Percentiles rank a stretch among this genome's conserved stretches.
phyloP scores from a whole-genome alignment of 2,888 invertebrate species.

The Dynastes grantii region DNA sequence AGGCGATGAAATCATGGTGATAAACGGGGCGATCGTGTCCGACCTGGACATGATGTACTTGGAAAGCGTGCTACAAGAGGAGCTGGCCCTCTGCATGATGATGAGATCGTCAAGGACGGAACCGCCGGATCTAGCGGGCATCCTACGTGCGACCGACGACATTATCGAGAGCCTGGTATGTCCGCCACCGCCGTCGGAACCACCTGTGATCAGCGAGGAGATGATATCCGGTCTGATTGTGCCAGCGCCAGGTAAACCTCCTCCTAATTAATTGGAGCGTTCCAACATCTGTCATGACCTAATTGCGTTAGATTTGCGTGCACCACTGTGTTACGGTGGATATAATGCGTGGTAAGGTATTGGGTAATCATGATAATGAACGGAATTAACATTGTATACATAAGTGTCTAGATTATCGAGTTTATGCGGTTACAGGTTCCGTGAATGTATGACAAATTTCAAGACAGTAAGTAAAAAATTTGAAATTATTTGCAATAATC shows the following conservation, averaged over 20 bases:
- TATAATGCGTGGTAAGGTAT: no score
- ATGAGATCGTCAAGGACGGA: constrained; percentile 92
- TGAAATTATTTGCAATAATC: no score
- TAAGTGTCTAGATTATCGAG: no score
- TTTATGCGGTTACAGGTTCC: no score
- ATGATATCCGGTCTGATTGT: constrained; percentile 97
- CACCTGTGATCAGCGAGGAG: constrained; percentile 94
- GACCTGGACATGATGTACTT: constrained; percentile 99
- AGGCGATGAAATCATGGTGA: constrained; percentile 99
- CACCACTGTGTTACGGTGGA: not conserved
- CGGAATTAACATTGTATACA: no score
- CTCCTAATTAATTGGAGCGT: constrained; percentile 9
- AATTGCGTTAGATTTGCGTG: constrained; percentile 2
- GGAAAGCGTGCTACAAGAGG: constrained; percentile 96
- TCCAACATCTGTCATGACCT: not conserved
- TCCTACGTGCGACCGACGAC: constrained; percentile 89
- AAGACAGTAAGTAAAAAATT: no score
- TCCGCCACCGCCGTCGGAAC: constrained; percentile 96
- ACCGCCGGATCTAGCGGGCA: constrained; percentile 82
- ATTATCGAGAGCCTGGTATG: constrained; percentile 96
- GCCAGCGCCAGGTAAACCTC: constrained; percentile 85
- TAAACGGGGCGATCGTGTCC: constrained; percentile 97
- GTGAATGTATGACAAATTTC: no score
- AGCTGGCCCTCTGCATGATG: constrained; percentile 95
- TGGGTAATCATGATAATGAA: no score